Evolutionary conservation across 2,888 invertebrate genomes (phyloP).

Genomic region (Teleogryllus oceanicus): DNA sequence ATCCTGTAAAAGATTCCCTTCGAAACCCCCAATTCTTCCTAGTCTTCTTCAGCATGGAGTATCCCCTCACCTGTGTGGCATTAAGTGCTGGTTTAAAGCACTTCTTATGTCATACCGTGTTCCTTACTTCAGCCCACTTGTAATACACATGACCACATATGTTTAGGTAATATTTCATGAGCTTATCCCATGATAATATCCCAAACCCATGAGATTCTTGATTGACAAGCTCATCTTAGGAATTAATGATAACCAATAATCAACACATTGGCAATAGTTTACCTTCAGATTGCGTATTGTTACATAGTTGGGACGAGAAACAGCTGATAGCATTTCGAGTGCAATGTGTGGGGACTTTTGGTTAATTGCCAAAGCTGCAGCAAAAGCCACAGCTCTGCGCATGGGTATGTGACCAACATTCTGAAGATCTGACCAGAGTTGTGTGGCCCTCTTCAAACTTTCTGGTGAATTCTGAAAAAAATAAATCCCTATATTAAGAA

Average conservation of each 20-base stretch:
- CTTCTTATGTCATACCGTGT: too few species aligned
- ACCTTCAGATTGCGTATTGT: conserved; percentile 68
- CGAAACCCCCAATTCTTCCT: too few species aligned
- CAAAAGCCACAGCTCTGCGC: conserved; percentile 60
- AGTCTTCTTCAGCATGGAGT: too few species aligned
- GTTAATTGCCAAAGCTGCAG: conserved; percentile 64
- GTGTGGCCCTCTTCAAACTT: conserved; percentile 60
- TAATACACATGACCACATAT: too few species aligned
- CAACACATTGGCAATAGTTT: background rate
- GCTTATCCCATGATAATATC: background rate
- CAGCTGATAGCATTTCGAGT: conserved; percentile 60
- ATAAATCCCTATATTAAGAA: conserved; percentile 28
- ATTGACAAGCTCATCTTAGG: background rate
- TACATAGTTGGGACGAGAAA: conserved; percentile 59
- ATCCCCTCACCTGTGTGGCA: too few species aligned
- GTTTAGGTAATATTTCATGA: too few species aligned
- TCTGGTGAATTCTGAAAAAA: conserved; percentile 64
- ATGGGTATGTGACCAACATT: conserved; percentile 57
- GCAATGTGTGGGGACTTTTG: conserved; percentile 65
- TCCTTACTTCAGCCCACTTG: too few species aligned
- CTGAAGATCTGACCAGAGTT: conserved; percentile 59
- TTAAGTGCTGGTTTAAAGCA: too few species aligned
- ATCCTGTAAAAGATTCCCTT: too few species aligned
- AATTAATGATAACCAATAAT: too few species aligned
- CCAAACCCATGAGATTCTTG: background rate